Base-by-base conservation (phyloP, 53 echinoderm and acorn worm genomes). In the Luidia sarsii region DNA sequence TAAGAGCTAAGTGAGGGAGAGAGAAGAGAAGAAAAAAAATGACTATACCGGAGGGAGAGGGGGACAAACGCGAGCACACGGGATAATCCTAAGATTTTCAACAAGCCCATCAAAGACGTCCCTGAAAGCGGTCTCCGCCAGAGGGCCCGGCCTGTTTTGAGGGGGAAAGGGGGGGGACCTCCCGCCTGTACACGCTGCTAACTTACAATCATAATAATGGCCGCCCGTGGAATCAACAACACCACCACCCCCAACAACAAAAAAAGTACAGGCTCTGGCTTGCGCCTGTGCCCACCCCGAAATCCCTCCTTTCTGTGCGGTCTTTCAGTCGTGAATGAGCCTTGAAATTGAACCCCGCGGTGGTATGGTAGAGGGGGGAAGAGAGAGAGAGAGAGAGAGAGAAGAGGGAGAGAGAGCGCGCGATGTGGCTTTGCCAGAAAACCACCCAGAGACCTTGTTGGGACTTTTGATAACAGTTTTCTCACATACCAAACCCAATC, bases 81-180 rank as follows among this genome's bases (percentile, higher is more conserved):
- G 77, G 77, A 59, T 77, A 46, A 77, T 77, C 77, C 57, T 31
- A 24, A 31, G 77, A 77, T 77, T 60, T n/a, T 77, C 77, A 77
- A 77, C 77, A 77, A 77, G 56, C 75, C 18, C 46, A 55, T 72
- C 60, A 77, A 77, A 77, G 59, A 48, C n/a, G n/a, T n/a, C 48
- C 4, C 41, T 18, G 24, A 60, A 45, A 77, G 61, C 61, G 46
- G 77, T 30, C 31, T 59, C 77, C 77, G 77, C 77, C 45, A 46
- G 77, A 59, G 18, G n/a, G 16, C 59, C 55, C 36, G 45, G 31
- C 59, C 35, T 39, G 59, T 38, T 41, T 41, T 41, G 41, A 7
- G 41, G 41, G 6, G 11, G 41, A 41, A n/a, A n/a, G n/a, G n/a
- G n/a, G n/a, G n/a, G n/a, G n/a, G n/a, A n/a, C n/a, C n/a, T 39